Evolutionary conservation across 2,888 invertebrate species (phyloP).

Genomic region (Chalcis sispes): DNA sequence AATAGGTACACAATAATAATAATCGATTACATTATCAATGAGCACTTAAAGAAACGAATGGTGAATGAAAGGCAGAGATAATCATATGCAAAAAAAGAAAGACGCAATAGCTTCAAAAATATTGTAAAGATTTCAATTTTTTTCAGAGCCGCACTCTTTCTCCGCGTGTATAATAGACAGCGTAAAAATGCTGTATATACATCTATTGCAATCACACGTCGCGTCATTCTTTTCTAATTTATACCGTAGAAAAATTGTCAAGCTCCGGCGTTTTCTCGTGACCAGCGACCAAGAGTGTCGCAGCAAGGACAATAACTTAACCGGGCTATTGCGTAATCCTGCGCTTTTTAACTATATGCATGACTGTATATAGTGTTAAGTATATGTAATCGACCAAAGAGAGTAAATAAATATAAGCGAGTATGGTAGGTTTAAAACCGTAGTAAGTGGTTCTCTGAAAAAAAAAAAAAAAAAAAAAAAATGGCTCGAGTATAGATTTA

Average conservation of each 20-base stretch:
- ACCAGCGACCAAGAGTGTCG: conserved; percentile 23
- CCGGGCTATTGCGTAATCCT: conserved; percentile 17
- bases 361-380: background rate
- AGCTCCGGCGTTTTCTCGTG: background rate
- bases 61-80: background rate
- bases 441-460: background rate
- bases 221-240: conserved; percentile 31
- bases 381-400: background rate
- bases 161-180: too few relatives aligned
- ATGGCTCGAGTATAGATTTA: conserved; percentile 9
- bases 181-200: background rate
- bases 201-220: background rate
- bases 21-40: too few relatives aligned
- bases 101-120: too few relatives aligned
- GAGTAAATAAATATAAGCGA: conserved; percentile 31
- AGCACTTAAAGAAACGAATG: too few relatives aligned
- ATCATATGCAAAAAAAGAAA: conserved; percentile 3
- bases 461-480: too few relatives aligned
- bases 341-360: too few relatives aligned
- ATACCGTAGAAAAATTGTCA: conserved; percentile 27
- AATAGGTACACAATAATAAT: too few relatives aligned
- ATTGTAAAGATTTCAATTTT: conserved; percentile 6
- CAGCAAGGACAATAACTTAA: conserved; percentile 39
- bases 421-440: conserved; percentile 15
- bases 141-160: conserved; percentile 5